These are phyloP conservation scores for Thereva nobilitata DNA, from an alignment of 2,888 invertebrate genomes.

Conservation along the genomic window DNA sequence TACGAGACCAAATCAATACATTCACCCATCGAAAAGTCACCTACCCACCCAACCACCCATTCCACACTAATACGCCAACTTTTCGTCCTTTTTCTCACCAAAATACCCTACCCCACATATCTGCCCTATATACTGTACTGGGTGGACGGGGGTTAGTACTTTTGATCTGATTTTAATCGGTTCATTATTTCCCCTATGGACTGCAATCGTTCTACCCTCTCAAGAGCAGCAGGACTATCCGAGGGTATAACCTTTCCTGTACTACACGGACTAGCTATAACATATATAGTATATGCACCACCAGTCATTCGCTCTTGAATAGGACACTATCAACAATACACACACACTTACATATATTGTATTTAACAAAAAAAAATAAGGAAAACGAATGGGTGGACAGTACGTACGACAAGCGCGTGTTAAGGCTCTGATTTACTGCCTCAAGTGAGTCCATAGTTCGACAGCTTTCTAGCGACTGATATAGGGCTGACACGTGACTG, in stretches of 20 bases:
- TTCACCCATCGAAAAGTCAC: neutral
- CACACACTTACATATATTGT: too few relatives aligned
- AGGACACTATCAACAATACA: too few relatives aligned
- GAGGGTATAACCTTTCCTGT: slow-evolving; percentile 3
- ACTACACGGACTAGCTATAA: too few relatives aligned
- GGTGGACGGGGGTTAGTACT: slow-evolving; percentile 7
- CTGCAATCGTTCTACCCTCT: neutral
- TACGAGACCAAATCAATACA: slow-evolving; percentile 1
- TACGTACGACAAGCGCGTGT: slow-evolving; percentile 18
- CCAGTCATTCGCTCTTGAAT: too few relatives aligned
- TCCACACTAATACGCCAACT: too few relatives aligned
- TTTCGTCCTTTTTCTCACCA: too few relatives aligned
- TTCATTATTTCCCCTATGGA: slow-evolving; percentile 29
- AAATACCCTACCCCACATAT: too few relatives aligned
- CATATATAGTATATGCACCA: too few relatives aligned
- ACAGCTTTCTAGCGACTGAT: slow-evolving; percentile 11
- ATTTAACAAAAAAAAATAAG: neutral
- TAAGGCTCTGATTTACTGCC: slow-evolving; percentile 20
- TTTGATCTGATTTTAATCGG: slow-evolving; percentile 34
- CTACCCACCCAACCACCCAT: too few relatives aligned
- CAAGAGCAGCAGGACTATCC: neutral
- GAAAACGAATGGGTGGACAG: slow-evolving; percentile 13
- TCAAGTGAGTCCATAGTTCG: neutral
- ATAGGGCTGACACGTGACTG: slow-evolving; percentile 16
- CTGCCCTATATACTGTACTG: too few relatives aligned